A percentile compares a stretch with the other conserved stretches of the same genome.
phyloP scores from a whole-genome alignment of 2,888 invertebrate genomes.

The Oscheius myriophilus region DNA sequence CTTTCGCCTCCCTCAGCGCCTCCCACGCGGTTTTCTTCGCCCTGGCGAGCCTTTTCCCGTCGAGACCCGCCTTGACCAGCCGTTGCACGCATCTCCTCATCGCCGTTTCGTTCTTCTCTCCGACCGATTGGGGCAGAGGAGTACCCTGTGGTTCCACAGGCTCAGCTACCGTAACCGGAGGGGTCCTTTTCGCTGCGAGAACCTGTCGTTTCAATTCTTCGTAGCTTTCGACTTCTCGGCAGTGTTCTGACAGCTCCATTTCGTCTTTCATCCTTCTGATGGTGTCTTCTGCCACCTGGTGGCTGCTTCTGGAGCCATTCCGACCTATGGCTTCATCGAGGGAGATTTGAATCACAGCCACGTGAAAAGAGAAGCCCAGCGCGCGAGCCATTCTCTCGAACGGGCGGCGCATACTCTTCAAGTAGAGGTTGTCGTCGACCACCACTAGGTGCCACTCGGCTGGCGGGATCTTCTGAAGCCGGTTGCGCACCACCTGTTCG shows the following conservation, averaged over 20 bases:
- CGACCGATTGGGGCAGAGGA: background rate
- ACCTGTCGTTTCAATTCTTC: background rate
- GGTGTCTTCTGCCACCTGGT: conserved; percentile 14
- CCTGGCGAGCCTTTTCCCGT: conserved; percentile 19
- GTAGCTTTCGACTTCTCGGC: background rate
- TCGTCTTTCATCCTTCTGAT: conserved; percentile 25
- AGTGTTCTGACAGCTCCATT: conserved; percentile 24
- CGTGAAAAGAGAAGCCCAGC: conserved; percentile 26
- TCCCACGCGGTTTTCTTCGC: conserved; percentile 19
- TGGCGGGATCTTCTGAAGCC: background rate
- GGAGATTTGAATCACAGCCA: conserved; percentile 22
- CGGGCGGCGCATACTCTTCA: conserved; percentile 54
- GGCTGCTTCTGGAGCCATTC: conserved; percentile 24
- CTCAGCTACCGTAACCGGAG: background rate
- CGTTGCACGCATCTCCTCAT: conserved; percentile 8
- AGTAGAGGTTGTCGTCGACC: conserved; percentile 45
- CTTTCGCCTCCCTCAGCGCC: background rate
- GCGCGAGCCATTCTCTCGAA: conserved; percentile 37
- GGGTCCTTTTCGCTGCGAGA: conserved; percentile 2
- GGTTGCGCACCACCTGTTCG: conserved; percentile 3
- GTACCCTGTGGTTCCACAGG: too few species aligned
- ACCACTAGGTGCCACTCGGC: conserved; percentile 11
- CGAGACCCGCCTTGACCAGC: conserved; percentile 25
- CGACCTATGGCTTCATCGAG: conserved; percentile 29
- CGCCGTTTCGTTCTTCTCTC: conserved; percentile 9